Conservation (phyloP, 2,797 vertebrate species). For the Phylloscopus collybita region DNA sequence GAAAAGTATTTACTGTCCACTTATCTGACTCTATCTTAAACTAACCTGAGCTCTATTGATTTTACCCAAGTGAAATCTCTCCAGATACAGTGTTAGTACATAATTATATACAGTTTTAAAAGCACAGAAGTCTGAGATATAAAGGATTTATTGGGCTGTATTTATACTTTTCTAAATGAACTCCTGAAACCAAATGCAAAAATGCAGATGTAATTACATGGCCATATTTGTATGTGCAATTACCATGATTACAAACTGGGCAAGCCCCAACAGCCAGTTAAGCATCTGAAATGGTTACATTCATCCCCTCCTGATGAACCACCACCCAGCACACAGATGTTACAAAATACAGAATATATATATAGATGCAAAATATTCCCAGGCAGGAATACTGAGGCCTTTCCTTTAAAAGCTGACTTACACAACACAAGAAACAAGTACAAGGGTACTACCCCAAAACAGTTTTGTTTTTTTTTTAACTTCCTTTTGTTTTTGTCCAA, state of each 20-base stretch:
- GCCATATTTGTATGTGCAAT: slow-evolving; percentile 38
- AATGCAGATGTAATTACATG: slow-evolving; percentile 31
- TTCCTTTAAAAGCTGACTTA: not conserved
- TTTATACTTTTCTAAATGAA: slow-evolving; percentile 31
- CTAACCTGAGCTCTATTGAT: slow-evolving; percentile 1
- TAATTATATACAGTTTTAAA: slow-evolving; percentile 27
- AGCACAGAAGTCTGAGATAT: not conserved
- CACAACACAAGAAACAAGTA: not conserved
- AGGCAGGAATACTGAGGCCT: not conserved
- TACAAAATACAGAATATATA: not conserved
- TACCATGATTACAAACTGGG: slow-evolving; percentile 54
- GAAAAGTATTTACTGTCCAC: not conserved
- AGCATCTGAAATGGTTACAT: slow-evolving; percentile 42
- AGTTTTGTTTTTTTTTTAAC: not conserved
- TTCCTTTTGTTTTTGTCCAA: slow-evolving; percentile 1
- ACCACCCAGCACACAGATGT: not conserved
- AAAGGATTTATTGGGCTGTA: not conserved
- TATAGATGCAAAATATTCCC: not conserved
- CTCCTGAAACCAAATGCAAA: slow-evolving; percentile 54
- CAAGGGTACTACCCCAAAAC: not conserved
- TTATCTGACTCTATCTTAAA: not conserved
- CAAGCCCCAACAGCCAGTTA: slow-evolving; percentile 40
- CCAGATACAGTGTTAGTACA: not conserved
- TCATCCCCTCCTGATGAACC: slow-evolving; percentile 33
- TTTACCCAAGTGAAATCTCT: slow-evolving; percentile 10